These are phyloP conservation scores for Apostichopus leukothele DNA, from an alignment of 53 echinoderm and acorn worm species.

Conservation along the genomic window DNA sequence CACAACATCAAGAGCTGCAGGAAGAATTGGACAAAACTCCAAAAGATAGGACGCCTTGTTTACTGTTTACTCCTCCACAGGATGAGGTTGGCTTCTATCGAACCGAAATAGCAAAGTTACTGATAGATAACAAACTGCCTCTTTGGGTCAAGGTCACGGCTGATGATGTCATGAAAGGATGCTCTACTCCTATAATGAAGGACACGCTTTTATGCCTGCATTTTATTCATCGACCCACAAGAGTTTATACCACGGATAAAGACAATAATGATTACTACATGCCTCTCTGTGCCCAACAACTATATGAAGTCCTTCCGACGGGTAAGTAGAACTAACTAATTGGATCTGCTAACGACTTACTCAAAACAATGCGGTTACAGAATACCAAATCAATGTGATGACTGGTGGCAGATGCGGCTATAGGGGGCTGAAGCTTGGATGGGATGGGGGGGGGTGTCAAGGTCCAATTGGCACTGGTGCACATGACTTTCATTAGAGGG, in stretches of 20 bases:
- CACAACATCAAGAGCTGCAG: too few relatives aligned
- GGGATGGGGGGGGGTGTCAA: too few relatives aligned
- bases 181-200: slow-evolving; percentile 38
- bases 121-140: not conserved
- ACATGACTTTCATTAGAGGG: too few relatives aligned
- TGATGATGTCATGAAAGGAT: slow-evolving; percentile 8
- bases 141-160: slow-evolving; percentile 19
- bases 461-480: too few relatives aligned
- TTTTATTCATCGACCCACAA: slow-evolving; percentile 46
- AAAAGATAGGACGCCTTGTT: not conserved
- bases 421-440: too few relatives aligned
- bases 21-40: not conserved
- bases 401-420: too few relatives aligned
- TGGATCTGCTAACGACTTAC: too few relatives aligned
- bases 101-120: not conserved
- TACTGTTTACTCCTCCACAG: not conserved
- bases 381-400: too few relatives aligned
- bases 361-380: too few relatives aligned
- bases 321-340: slow-evolving; percentile 49
- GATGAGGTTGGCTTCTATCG: not conserved
- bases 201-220: slow-evolving; percentile 65
- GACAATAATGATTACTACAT: slow-evolving; percentile 55
- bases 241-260: slow-evolving; percentile 63
- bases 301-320: slow-evolving; percentile 71
- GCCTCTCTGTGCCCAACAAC: slow-evolving; percentile 60